A percentile compares a stretch with the other conserved stretches of the same genome.
Conservation (phyloP, 2,888 invertebrate genomes). For the Oscheius sp. region DNA sequence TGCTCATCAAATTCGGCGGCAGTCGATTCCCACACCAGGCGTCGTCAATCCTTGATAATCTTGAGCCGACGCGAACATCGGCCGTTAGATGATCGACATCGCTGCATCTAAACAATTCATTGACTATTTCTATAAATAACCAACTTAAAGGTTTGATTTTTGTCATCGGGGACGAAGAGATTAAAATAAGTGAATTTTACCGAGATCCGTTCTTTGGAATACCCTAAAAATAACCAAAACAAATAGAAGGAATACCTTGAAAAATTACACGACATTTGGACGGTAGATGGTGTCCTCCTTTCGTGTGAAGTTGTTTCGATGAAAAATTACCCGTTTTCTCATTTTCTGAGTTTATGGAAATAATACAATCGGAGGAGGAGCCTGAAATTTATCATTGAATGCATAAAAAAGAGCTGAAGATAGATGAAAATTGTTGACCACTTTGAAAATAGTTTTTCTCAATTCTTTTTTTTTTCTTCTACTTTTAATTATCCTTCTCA, state of each 20-base stretch:
- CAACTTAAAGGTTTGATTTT: conserved; percentile 44
- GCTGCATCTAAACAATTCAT: conserved; percentile 78
- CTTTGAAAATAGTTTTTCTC: too few relatives aligned
- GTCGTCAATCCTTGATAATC: conserved; percentile 85
- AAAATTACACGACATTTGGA: conserved; percentile 47
- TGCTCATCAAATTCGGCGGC: conserved; percentile 91
- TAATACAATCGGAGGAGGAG: conserved; percentile 40
- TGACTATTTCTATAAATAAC: background rate
- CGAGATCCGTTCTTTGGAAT: conserved; percentile 62
- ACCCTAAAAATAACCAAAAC: too few relatives aligned
- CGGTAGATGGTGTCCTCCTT: conserved; percentile 31
- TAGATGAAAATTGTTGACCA: too few relatives aligned
- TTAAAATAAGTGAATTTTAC: conserved; percentile 65
- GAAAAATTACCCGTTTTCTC: conserved; percentile 43
- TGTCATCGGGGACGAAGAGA: conserved; percentile 56
- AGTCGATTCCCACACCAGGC: conserved; percentile 82
- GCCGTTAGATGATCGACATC: conserved; percentile 72
- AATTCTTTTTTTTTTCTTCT: too few relatives aligned
- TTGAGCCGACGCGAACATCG: conserved; percentile 83
- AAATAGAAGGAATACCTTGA: too few relatives aligned
- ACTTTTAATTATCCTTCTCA: too few relatives aligned
- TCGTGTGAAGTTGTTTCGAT: conserved; percentile 35
- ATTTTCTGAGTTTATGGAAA: conserved; percentile 42
- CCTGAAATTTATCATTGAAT: conserved; percentile 16
- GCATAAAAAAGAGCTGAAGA: too few relatives aligned